Percentiles rank a stretch among this genome's conserved stretches.
These are phyloP conservation scores for Helicoverpa zea DNA, from an alignment of 1,140 invertebrate genomes.

Conservation along the genomic window DNA sequence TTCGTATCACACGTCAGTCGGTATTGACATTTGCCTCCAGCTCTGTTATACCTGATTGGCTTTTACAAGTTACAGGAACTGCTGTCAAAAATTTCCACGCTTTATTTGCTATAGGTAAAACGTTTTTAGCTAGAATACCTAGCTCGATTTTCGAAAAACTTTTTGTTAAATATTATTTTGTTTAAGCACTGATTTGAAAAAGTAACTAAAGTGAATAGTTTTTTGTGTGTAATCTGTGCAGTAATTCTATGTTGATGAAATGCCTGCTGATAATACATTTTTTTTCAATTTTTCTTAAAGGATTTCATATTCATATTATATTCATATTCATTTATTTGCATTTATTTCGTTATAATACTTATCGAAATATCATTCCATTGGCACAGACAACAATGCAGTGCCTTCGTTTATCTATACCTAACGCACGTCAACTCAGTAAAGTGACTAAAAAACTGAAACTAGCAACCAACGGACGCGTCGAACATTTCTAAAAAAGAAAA, in stretches of 20 bases:
- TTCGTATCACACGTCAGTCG: slow-evolving; percentile 64
- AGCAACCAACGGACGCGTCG: background rate
- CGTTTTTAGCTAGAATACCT: background rate
- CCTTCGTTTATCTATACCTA: background rate
- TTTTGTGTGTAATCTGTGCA: too few species aligned
- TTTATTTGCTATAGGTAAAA: background rate
- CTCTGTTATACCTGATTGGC: slow-evolving; percentile 69
- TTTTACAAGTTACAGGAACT: slow-evolving; percentile 72
- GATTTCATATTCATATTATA: too few species aligned
- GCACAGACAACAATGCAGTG: background rate
- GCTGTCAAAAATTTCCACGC: slow-evolving; percentile 56
- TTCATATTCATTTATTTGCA: too few species aligned
- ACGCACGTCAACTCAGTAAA: slow-evolving; percentile 6
- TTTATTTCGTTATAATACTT: too few species aligned
- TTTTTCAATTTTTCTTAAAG: too few species aligned
- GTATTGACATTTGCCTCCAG: slow-evolving; percentile 67
- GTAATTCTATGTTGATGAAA: too few species aligned
- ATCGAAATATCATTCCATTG: background rate
- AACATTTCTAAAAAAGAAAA: slow-evolving; percentile 43
- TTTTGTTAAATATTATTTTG: background rate
- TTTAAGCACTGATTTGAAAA: background rate
- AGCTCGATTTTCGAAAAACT: background rate
- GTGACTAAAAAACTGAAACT: slow-evolving; percentile 9
- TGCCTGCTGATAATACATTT: background rate
- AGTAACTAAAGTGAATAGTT: too few species aligned